Evolutionary conservation across 2,888 invertebrate species (phyloP).

Genomic region (Plagodis dolabraria): DNA sequence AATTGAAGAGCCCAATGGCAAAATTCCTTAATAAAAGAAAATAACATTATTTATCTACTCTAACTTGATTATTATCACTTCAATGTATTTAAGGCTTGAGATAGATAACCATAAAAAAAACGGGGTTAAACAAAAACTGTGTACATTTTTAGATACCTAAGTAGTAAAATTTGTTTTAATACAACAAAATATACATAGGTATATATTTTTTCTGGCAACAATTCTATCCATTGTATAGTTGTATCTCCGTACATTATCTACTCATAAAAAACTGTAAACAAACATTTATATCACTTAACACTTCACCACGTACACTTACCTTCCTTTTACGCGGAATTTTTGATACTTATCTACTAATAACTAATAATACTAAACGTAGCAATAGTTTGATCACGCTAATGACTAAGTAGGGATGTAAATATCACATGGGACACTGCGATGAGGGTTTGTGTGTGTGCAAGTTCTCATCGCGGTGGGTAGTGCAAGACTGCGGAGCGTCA

Average conservation of each 20-base stretch:
- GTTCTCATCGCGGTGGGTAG: constrained; percentile 74
- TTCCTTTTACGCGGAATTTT: constrained; percentile 82
- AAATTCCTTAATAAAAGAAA: too few species aligned
- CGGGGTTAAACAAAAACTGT: too few species aligned
- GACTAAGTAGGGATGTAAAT: constrained; percentile 68
- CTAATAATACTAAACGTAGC: constrained; percentile 41
- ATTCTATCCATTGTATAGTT: not conserved
- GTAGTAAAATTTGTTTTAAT: too few species aligned
- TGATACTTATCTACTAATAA: constrained; percentile 49
- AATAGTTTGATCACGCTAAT: constrained; percentile 23
- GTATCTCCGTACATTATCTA: not conserved
- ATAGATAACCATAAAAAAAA: too few species aligned
- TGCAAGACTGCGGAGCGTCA: constrained; percentile 54
- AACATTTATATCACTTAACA: constrained; percentile 22
- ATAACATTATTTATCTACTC: too few species aligned
- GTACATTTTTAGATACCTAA: too few species aligned
- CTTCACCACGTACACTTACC: constrained; percentile 57
- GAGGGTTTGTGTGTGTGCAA: constrained; percentile 47
- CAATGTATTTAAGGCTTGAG: too few species aligned
- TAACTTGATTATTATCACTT: too few species aligned
- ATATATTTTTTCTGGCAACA: not conserved
- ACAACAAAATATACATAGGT: too few species aligned
- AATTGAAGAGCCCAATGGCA: too few species aligned
- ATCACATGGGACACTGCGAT: constrained; percentile 62
- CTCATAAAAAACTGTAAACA: constrained; percentile 32